Conservation (phyloP, 1,140 invertebrate species). For the Tenebrio molitor region DNA sequence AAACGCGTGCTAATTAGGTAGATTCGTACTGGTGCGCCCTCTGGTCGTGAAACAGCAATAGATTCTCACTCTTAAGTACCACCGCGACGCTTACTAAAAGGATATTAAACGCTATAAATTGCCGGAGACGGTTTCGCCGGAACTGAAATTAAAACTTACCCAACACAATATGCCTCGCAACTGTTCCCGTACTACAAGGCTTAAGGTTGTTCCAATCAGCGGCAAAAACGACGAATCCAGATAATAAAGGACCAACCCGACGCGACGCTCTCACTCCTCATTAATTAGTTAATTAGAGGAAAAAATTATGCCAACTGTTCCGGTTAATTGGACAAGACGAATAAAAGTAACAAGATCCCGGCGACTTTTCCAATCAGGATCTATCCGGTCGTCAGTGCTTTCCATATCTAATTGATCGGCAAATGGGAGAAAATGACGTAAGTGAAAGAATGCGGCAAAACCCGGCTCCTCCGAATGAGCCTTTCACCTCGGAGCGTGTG, state of each 20-base stretch:
- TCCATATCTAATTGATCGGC: constrained; percentile 5
- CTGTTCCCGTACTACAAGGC: constrained; percentile 3
- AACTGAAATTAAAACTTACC: constrained; percentile 35
- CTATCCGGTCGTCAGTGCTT: neutral
- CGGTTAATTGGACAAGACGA: constrained; percentile 5
- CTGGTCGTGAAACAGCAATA: constrained; percentile 28
- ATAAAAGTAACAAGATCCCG: neutral
- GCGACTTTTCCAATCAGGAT: neutral
- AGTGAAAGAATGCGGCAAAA: no score
- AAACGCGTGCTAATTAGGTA: constrained; percentile 31
- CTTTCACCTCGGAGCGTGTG: no score
- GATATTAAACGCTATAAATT: constrained; percentile 40
- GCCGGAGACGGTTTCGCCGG: constrained; percentile 26
- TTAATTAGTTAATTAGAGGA: constrained; percentile 19
- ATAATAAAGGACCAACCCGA: constrained; percentile 15
- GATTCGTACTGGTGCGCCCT: constrained; percentile 14
- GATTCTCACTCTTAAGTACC: constrained; percentile 37
- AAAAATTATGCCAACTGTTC: constrained; percentile 23
- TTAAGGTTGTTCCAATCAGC: constrained; percentile 2
- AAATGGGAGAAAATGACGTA: no score
- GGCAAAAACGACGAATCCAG: neutral
- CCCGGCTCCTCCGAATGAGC: no score
- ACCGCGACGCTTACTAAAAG: constrained; percentile 38
- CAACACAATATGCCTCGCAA: constrained; percentile 21
- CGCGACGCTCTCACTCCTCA: neutral